These are phyloP conservation scores for Anthrax anthrax DNA, from an alignment of 2,888 invertebrate species.

Conservation along the genomic window DNA sequence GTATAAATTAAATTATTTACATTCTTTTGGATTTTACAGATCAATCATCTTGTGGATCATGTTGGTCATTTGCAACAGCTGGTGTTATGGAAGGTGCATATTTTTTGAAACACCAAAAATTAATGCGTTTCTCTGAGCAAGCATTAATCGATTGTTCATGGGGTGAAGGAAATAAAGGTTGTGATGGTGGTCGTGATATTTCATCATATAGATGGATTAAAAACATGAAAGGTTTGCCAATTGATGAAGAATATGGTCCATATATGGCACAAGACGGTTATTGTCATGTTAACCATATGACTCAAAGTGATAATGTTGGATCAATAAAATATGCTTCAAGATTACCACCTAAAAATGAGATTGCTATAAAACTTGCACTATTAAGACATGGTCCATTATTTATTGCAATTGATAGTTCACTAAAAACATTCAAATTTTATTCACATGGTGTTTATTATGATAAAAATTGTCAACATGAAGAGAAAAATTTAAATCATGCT, in stretches of 20 bases:
- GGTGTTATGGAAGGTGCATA: constrained; percentile 86
- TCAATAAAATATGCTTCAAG: constrained; percentile 76
- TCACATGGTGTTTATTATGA: constrained; percentile 92
- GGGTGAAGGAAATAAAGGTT: constrained; percentile 93
- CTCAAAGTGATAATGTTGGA: constrained; percentile 53
- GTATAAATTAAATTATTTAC: too few species aligned
- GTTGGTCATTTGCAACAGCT: constrained; percentile 93
- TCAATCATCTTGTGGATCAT: constrained; percentile 94
- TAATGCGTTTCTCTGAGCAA: constrained; percentile 80
- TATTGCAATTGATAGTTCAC: constrained; percentile 80
- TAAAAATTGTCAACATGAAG: constrained; percentile 60
- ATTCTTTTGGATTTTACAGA: constrained; percentile 43
- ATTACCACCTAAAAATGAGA: constrained; percentile 58
- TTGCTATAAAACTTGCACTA: constrained; percentile 50
- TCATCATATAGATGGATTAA: constrained; percentile 86
- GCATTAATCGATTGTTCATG: constrained; percentile 92
- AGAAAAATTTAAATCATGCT: constrained; percentile 76
- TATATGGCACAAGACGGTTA: constrained; percentile 88
- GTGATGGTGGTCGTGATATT: constrained; percentile 96
- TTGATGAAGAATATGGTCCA: constrained; percentile 81
- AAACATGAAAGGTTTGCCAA: constrained; percentile 73
- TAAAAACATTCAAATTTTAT: constrained; percentile 80
- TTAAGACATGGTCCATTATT: constrained; percentile 84
- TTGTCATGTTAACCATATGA: constrained; percentile 64
- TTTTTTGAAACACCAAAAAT: constrained; percentile 65